Percentiles rank a stretch among this genome's conserved stretches.
phyloP scores from a whole-genome alignment of 2,113 vertebrate genomes.

The Arvicanthis niloticus region DNA sequence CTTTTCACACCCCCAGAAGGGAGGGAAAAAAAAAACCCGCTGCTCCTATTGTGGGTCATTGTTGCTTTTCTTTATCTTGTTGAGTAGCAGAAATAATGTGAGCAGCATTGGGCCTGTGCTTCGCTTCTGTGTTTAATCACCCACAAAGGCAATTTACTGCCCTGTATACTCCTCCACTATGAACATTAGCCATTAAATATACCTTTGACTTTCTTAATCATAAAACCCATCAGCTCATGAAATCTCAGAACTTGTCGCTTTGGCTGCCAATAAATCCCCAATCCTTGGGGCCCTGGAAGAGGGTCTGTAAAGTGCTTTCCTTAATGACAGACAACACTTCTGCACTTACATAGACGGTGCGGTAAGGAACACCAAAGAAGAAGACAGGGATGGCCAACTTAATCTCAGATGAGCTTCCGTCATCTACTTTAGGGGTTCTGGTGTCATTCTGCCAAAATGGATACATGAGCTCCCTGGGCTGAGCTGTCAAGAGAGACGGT shows the following conservation, averaged over 20 bases:
- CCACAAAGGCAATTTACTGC: conserved; percentile 85
- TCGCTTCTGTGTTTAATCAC: conserved; percentile 84
- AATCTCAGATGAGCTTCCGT: conserved; percentile 97
- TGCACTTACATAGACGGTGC: conserved; percentile 94
- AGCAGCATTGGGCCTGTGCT: conserved; percentile 76
- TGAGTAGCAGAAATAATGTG: conserved; percentile 80
- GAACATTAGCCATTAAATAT: conserved; percentile 87
- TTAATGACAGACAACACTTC: conserved; percentile 66
- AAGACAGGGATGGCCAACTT: conserved; percentile 91
- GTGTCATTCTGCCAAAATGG: conserved; percentile 91
- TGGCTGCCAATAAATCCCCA: conserved; percentile 83
- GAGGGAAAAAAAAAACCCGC: conserved; percentile 50
- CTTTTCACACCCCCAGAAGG: conserved; percentile 61
- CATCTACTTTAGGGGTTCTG: conserved; percentile 97
- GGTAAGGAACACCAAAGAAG: conserved; percentile 94
- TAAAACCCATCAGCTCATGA: conserved; percentile 87
- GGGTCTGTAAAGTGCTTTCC: conserved; percentile 68
- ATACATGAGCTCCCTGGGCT: conserved; percentile 91
- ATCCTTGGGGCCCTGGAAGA: conserved; percentile 43
- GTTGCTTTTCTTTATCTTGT: conserved; percentile 81
- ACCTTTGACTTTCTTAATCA: conserved; percentile 89
- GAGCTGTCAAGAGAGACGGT: conserved; percentile 85
- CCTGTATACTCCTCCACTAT: conserved; percentile 82
- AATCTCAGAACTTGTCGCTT: conserved; percentile 85
- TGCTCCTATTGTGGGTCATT: conserved; percentile 33